These are phyloP conservation scores for Scaptomyza montana DNA, from an alignment of 1,140 invertebrate species.

Conservation along the genomic window DNA sequence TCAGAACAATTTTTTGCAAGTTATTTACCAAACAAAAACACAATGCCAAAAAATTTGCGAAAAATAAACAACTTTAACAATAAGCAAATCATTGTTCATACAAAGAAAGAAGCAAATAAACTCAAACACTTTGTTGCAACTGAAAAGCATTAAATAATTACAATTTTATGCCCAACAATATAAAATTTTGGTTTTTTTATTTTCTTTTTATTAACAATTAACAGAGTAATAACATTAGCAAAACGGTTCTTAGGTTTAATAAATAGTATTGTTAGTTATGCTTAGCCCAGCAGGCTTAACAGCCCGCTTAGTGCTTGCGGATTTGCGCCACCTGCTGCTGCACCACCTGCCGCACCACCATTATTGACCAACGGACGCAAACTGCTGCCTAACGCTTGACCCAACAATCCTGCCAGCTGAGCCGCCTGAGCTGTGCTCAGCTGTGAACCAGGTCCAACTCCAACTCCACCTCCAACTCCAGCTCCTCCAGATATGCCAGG, in stretches of 20 bases:
- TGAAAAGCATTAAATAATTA: not conserved
- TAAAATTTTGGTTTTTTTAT: not conserved
- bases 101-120: not conserved
- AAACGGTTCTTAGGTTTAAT: not conserved
- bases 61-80: not conserved
- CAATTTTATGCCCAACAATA: not conserved
- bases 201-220: not conserved
- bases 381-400: conserved; percentile 67
- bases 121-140: not conserved
- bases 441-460: conserved; percentile 26
- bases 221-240: not conserved
- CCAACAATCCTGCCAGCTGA: conserved; percentile 59
- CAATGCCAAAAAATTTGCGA: too few relatives aligned
- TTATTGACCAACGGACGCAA: conserved; percentile 64
- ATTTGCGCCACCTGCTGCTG: conserved; percentile 28
- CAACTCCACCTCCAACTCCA: conserved; percentile 3
- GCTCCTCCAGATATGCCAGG: not conserved
- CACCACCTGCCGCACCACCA: conserved; percentile 41
- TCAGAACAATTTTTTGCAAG: not conserved
- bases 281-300: conserved; percentile 51
- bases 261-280: conserved; percentile 2
- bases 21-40: not conserved
- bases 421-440: conserved; percentile 55
- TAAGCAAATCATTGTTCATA: conserved; percentile 1
- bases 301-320: conserved; percentile 52